These are phyloP conservation scores for Epinephelus coioides DNA, from an alignment of 2,797 vertebrate species.

Conservation along the genomic window DNA sequence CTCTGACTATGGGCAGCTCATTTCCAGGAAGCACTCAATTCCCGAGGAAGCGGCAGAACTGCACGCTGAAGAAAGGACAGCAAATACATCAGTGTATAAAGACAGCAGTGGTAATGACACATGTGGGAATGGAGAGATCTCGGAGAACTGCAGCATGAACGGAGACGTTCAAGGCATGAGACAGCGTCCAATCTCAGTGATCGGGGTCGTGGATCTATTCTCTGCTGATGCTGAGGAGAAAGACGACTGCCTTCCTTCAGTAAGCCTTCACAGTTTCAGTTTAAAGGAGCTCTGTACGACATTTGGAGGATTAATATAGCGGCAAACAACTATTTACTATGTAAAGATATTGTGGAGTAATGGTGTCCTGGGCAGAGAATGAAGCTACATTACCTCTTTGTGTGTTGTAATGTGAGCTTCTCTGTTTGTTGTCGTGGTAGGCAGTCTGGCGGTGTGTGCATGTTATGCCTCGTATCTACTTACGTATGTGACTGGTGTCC, in stretches of 20 bases:
- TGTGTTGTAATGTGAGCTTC: too few species aligned
- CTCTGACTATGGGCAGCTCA: slow-evolving; percentile 93
- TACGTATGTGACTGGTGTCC: too few species aligned
- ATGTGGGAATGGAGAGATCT: slow-evolving; percentile 37
- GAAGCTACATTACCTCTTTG: too few species aligned
- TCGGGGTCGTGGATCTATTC: slow-evolving; percentile 90
- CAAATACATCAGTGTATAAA: slow-evolving; percentile 35
- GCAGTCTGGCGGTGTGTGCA: too few species aligned
- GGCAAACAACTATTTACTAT: too few species aligned
- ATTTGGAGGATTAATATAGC: too few species aligned
- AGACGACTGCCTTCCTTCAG: slow-evolving; percentile 90
- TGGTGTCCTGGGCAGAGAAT: too few species aligned
- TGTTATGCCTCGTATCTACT: too few species aligned
- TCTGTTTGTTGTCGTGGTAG: too few species aligned
- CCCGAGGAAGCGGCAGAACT: slow-evolving; percentile 89
- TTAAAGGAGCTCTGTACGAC: background rate
- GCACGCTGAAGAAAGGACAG: slow-evolving; percentile 74
- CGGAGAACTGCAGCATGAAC: slow-evolving; percentile 55
- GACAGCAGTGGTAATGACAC: slow-evolving; percentile 42
- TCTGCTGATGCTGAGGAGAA: slow-evolving; percentile 85
- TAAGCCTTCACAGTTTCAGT: slow-evolving; percentile 81
- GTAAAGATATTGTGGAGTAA: too few species aligned
- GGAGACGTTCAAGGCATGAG: slow-evolving; percentile 74
- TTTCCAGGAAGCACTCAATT: slow-evolving; percentile 89
- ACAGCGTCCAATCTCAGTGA: slow-evolving; percentile 92